A percentile compares a stretch with the other conserved stretches of the same genome.
Conservation (phyloP, 2,888 invertebrate species). For the Zeuzera pyrina region DNA sequence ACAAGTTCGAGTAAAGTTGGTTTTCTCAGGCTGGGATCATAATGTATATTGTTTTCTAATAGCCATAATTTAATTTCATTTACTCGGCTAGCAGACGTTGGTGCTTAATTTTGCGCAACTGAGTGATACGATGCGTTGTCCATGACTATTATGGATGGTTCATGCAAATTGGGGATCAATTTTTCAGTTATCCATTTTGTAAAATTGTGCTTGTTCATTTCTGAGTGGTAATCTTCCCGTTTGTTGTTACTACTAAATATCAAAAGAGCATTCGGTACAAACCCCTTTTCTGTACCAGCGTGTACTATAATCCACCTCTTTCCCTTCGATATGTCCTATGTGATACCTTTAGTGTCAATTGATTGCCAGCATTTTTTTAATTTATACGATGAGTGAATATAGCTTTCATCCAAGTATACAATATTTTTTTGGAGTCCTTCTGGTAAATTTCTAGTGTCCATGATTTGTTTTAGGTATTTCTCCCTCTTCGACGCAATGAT, state of each 20-base stretch:
- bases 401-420: constrained; percentile 15
- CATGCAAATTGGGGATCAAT: constrained; percentile 11
- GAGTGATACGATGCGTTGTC: constrained; percentile 9
- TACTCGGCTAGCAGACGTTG: constrained; percentile 2
- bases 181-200: constrained; percentile 12
- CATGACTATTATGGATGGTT: constrained; percentile 9
- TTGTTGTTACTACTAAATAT: constrained; percentile 10
- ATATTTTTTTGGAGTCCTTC: constrained; percentile 11
- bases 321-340: constrained; percentile 10
- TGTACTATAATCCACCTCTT: constrained; percentile 6
- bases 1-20: constrained; percentile 13
- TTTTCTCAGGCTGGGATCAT: constrained; percentile 10
- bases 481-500: constrained; percentile 13
- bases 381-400: constrained; percentile 2
- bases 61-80: constrained; percentile 5
- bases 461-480: constrained; percentile 11
- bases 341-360: constrained; percentile 9
- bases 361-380: constrained; percentile 3
- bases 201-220: constrained; percentile 15
- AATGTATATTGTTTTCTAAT: constrained; percentile 3
- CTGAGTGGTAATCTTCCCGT: constrained; percentile 14
- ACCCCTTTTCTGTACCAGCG: constrained; percentile 8
- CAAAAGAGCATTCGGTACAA: constrained; percentile 9
- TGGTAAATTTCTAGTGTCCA: constrained; percentile 9
- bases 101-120: constrained; percentile 3